phyloP scores from a whole-genome alignment of 2,113 vertebrate genomes.

The Lagopus muta region DNA sequence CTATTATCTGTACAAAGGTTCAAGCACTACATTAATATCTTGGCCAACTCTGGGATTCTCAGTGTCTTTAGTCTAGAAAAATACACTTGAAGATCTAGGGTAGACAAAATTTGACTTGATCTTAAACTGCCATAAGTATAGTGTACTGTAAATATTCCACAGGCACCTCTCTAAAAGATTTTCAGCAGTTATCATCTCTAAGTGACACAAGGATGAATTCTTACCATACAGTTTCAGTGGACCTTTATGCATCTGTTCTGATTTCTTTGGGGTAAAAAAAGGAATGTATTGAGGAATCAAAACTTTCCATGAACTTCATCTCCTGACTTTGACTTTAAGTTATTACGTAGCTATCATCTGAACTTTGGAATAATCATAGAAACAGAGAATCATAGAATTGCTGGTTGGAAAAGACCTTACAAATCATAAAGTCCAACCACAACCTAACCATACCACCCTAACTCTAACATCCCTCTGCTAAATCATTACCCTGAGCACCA shows the following conservation, averaged over 20 bases:
- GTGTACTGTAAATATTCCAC: neutral
- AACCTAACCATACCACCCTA: too few species aligned
- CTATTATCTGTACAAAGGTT: neutral
- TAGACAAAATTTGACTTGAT: neutral
- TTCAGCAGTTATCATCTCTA: neutral
- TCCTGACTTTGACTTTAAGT: neutral
- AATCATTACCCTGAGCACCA: too few species aligned
- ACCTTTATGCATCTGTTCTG: neutral
- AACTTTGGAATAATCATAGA: neutral
- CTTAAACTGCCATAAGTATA: neutral
- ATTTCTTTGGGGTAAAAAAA: neutral
- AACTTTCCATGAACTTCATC: neutral
- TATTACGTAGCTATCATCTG: neutral
- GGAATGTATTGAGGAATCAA: neutral
- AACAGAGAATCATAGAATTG: too few species aligned
- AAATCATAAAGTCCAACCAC: too few species aligned
- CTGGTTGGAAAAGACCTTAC: too few species aligned
- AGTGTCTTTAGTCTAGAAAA: neutral
- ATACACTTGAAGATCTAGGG: neutral
- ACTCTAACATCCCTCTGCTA: too few species aligned
- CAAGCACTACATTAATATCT: neutral
- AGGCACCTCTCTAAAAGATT: neutral
- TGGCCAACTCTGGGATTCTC: rapidly evolving
- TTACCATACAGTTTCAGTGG: neutral
- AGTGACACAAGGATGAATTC: neutral